Base-by-base conservation (phyloP, 2,888 invertebrate genomes). In the Sepiola atlantica region DNA sequence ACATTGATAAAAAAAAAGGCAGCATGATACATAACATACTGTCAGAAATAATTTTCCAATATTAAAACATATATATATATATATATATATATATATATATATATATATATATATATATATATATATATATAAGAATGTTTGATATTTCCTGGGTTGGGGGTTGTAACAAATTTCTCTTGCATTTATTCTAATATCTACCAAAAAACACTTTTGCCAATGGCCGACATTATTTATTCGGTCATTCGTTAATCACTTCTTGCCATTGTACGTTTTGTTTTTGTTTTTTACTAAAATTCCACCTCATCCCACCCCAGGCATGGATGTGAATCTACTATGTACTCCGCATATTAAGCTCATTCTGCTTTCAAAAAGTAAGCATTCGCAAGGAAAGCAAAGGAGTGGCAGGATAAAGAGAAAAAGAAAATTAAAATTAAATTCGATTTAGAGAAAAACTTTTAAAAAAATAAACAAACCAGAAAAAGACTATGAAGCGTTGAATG, bases 321-420 rank as follows among this genome's bases (percentile, higher is more conserved):
- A 55, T 92, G 92, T 92, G 92, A 92, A 54, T n/a, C 45, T n/a
- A 92, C 28, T 55, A 92, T 92, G 92, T 92, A 92, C 55, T 92
- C 92, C 12, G 55, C 55, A 92, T 90, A 35, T 92, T 77, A 77
- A 77, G 77, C 54, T 92, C 55, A 16, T 55, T 92, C 92, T 92
- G 92, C 92, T 92, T 92, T 92, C n/a, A 18, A 92, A 90, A 35
- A 92, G 54, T 35, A 18, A 92, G 54, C 55, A 92, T 45, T 54
- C 45, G 28, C 12, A 92, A 92, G 92, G 54, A 54, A 92, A 55
- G 92, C 92, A 92, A 92, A 92, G 92, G 92, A 92, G 92, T 92
- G 92, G 92, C 92, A 92, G 55, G 32, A 77, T n/a, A 77, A 45
- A 45, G 45, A 45, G 45, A 45, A 45, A 45, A 45, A n/a, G n/a